These are phyloP conservation scores for Etia nguti DNA, from an alignment of 2,113 vertebrate species.

Conservation along the genomic window DNA sequence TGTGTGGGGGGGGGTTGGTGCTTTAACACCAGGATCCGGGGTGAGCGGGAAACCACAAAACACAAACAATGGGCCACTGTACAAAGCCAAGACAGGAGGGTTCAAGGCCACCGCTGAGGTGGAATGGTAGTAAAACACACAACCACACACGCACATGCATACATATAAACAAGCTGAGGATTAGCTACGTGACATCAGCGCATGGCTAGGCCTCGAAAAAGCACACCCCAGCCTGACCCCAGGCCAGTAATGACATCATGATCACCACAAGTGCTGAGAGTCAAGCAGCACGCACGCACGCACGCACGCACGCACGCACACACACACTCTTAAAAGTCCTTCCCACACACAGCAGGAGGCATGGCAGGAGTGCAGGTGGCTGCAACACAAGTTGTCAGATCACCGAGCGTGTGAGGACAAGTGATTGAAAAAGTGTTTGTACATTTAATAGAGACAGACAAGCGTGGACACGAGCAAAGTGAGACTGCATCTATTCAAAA, in stretches of 20 bases:
- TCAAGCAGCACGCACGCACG: constrained; percentile 13
- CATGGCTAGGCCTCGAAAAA: constrained; percentile 24
- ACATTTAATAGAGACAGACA: background rate
- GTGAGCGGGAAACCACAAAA: constrained; percentile 52
- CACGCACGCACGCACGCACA: background rate
- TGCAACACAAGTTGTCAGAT: constrained; percentile 10
- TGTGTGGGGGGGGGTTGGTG: background rate
- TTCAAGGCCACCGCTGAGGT: constrained; percentile 41
- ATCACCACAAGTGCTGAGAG: constrained; percentile 39
- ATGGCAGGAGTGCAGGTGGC: constrained; percentile 38
- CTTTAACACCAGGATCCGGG: constrained; percentile 27
- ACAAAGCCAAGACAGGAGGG: constrained; percentile 33
- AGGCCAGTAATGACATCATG: constrained; percentile 58
- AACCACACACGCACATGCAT: background rate
- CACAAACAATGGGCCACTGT: constrained; percentile 43
- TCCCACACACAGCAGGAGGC: constrained; percentile 22
- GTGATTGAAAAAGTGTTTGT: background rate
- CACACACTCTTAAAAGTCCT: background rate
- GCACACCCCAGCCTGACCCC: constrained; percentile 30
- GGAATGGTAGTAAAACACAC: constrained; percentile 44
- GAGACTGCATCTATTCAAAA: background rate
- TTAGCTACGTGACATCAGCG: constrained; percentile 44
- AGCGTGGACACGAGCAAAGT: background rate
- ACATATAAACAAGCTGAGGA: constrained; percentile 26
- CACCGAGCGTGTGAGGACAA: background rate